A percentile compares a stretch with the other conserved stretches of the same genome.
phyloP scores from a whole-genome alignment of 2,888 invertebrate genomes.

The Eupithecia tripunctaria region DNA sequence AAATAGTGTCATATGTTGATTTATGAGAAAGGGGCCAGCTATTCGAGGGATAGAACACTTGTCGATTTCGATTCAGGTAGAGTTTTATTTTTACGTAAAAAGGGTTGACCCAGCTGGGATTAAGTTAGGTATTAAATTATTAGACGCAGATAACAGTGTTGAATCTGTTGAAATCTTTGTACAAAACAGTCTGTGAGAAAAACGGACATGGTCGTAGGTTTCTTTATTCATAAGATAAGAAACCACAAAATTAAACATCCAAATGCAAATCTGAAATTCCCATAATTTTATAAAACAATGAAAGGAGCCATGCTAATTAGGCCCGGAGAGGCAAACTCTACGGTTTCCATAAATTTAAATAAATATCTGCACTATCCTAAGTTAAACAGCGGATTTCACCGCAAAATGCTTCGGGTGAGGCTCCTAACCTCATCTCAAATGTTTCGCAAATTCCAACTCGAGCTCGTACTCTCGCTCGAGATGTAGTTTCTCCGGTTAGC shows the following conservation, averaged over 20 bases:
- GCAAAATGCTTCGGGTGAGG: slow-evolving; percentile 12
- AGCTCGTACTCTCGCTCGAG: too few relatives aligned
- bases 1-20: too few relatives aligned
- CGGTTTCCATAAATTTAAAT: slow-evolving; percentile 24
- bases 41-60: not conserved
- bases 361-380: slow-evolving; percentile 21
- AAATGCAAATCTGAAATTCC: not conserved
- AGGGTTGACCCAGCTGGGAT: not conserved
- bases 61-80: not conserved
- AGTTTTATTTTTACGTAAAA: not conserved
- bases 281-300: not conserved
- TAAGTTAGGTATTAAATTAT: not conserved
- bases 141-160: not conserved
- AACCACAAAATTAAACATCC: not conserved
- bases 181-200: too few relatives aligned
- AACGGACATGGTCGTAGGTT: not conserved
- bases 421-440: slow-evolving; percentile 9
- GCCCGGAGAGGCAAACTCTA: not conserved
- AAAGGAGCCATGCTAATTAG: slow-evolving; percentile 9
- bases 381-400: slow-evolving; percentile 8
- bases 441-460: slow-evolving; percentile 8
- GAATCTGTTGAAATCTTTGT: not conserved
- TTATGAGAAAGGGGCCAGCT: not conserved
- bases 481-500: not conserved
- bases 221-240: not conserved